Conservation (phyloP, 2,797 vertebrate genomes). For the Chaenodraco wilsoni region DNA sequence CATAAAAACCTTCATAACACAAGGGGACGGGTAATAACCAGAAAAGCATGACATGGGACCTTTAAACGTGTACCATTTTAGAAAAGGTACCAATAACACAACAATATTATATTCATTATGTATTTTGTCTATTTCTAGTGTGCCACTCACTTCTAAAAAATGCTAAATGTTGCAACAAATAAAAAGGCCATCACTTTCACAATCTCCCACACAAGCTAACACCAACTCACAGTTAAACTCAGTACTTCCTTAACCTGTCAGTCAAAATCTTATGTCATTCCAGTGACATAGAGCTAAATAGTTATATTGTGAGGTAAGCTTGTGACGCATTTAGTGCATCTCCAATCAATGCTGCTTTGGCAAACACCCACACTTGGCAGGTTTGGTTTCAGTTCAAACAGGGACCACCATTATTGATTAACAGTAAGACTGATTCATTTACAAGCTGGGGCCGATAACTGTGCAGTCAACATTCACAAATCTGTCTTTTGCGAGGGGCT, state of each 20-base stretch:
- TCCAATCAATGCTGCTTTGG: conserved; percentile 53
- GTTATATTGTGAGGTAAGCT: conserved; percentile 69
- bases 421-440: conserved; percentile 47
- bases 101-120: no score
- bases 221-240: conserved; percentile 42
- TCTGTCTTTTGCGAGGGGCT: conserved; percentile 22
- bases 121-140: neutral
- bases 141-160: neutral
- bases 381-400: conserved; percentile 54
- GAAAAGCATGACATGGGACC: no score
- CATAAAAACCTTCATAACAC: no score
- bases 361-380: conserved; percentile 23
- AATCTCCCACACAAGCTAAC: conserved; percentile 16
- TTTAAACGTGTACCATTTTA: no score
- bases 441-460: conserved; percentile 48
- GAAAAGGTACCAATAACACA: no score
- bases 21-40: no score
- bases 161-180: conserved; percentile 12
- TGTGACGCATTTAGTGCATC: conserved; percentile 53
- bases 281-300: conserved; percentile 52
- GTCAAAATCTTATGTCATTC: neutral
- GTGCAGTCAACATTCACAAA: conserved; percentile 35
- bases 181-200: neutral
- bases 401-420: conserved; percentile 48
- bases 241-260: conserved; percentile 39